Percentiles rank a stretch among this genome's conserved stretches.
Evolutionary conservation across 37 sponge, comb jelly and placozoan genomes (phyloP).

Genomic region (Cliona cf. orientalis): DNA sequence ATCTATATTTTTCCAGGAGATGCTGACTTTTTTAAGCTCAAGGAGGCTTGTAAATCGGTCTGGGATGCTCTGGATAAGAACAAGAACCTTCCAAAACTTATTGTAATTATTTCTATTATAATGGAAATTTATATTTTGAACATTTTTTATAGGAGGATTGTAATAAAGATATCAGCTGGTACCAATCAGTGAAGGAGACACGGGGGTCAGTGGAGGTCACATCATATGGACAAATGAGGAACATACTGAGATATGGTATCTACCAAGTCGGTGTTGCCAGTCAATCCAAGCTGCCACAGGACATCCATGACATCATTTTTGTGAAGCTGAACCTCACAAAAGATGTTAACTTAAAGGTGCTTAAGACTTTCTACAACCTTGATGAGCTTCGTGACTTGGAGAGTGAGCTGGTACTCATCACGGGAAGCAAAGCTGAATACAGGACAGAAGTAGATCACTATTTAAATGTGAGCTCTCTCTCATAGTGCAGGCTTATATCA

Average conservation of each 20-base stretch:
- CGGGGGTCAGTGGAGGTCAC: conserved; percentile 70
- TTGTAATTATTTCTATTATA: too few species aligned
- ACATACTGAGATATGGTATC: conserved; percentile 57
- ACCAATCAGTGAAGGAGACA: conserved; percentile 71
- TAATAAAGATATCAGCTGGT: conserved; percentile 62
- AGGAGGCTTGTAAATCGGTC: conserved; percentile 20
- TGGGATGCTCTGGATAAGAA: conserved; percentile 51
- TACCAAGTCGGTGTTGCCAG: conserved; percentile 58
- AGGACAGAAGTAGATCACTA: conserved; percentile 46
- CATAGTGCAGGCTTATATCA: neutral
- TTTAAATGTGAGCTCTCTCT: conserved; percentile 44
- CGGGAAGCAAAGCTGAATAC: conserved; percentile 54
- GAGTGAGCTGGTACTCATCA: conserved; percentile 75
- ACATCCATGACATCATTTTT: conserved; percentile 19
- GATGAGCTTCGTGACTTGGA: conserved; percentile 72
- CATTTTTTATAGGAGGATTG: conserved; percentile 52
- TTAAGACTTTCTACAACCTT: conserved; percentile 34
- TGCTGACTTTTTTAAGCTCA: conserved; percentile 20
- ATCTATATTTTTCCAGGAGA: conserved; percentile 34
- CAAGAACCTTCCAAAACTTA: conserved; percentile 33
- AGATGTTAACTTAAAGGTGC: conserved; percentile 4
- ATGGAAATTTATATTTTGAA: too few species aligned
- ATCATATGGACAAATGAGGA: conserved; percentile 69
- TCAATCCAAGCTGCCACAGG: conserved; percentile 1
- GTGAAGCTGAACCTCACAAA: conserved; percentile 10